Evolutionary conservation across 2,113 vertebrate genomes (phyloP).

Genomic region (Chamaetylas fuelleborni): DNA sequence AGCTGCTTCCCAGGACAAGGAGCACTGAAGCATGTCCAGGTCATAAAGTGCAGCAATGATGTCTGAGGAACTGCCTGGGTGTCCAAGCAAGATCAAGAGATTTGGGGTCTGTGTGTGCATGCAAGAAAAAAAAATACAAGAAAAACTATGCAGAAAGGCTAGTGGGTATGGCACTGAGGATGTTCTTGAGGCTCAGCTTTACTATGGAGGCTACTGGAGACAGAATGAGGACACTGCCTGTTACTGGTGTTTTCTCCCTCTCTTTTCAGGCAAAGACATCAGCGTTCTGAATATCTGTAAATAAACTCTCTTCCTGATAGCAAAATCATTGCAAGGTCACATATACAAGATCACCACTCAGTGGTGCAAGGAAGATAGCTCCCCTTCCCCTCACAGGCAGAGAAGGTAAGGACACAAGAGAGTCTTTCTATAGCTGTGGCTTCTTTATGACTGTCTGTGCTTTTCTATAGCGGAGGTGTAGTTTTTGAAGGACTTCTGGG

Average conservation of each 20-base stretch:
- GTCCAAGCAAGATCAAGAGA: not conserved
- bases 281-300: not conserved
- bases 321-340: not conserved
- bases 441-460: not conserved
- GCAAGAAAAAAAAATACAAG: not conserved
- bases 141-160: not conserved
- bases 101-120: fast-evolving
- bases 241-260: not conserved
- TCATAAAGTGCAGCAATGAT: not conserved
- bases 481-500: not conserved
- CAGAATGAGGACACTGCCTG: not conserved
- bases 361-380: not conserved
- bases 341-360: not conserved
- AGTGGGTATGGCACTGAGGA: not conserved
- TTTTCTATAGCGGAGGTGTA: not conserved
- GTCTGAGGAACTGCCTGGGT: not conserved
- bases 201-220: not conserved
- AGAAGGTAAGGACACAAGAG: not conserved
- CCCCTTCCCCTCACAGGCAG: not conserved
- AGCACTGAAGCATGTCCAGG: not conserved
- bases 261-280: not conserved
- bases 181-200: not conserved
- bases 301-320: not conserved
- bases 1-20: not conserved
- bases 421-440: not conserved